Conservation (phyloP, 1,140 invertebrate genomes). For the Drosophila pallidifrons region DNA sequence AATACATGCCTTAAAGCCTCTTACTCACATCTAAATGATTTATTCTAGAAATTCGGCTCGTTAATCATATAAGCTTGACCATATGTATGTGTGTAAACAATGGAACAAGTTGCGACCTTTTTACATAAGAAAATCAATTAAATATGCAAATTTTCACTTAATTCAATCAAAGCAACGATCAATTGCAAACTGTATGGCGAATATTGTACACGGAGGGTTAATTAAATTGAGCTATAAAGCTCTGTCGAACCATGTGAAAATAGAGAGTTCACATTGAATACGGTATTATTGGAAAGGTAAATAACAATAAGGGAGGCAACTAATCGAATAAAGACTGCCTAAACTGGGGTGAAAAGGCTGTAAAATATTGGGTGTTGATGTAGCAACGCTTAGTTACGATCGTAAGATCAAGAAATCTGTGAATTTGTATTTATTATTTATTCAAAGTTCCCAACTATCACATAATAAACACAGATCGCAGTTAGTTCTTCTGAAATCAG, state of each 20-base stretch:
- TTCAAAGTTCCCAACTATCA: neutral
- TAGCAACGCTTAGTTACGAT: no score
- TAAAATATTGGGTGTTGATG: neutral
- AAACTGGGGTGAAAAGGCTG: neutral
- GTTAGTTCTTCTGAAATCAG: neutral
- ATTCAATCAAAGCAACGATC: slow-evolving; percentile 66
- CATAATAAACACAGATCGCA: neutral
- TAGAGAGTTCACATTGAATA: neutral
- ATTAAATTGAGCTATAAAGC: slow-evolving; percentile 58
- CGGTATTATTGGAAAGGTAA: neutral
- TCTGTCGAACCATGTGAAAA: neutral
- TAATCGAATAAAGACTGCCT: neutral
- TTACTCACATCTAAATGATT: no score
- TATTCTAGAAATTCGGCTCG: no score
- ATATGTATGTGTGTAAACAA: neutral
- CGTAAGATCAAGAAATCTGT: no score
- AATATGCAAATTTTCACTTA: slow-evolving; percentile 68
- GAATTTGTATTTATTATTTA: no score
- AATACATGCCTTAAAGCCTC: no score
- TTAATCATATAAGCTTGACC: no score
- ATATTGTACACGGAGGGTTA: slow-evolving; percentile 54
- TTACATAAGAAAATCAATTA: slow-evolving; percentile 29
- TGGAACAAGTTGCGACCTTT: slow-evolving; percentile 4
- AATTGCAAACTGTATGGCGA: slow-evolving; percentile 10
- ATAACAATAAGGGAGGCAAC: neutral